A percentile compares a stretch with the other conserved stretches of the same genome.
These are phyloP conservation scores for Thymelicus acteon DNA, from an alignment of 2,888 invertebrate species.

Conservation along the genomic window DNA sequence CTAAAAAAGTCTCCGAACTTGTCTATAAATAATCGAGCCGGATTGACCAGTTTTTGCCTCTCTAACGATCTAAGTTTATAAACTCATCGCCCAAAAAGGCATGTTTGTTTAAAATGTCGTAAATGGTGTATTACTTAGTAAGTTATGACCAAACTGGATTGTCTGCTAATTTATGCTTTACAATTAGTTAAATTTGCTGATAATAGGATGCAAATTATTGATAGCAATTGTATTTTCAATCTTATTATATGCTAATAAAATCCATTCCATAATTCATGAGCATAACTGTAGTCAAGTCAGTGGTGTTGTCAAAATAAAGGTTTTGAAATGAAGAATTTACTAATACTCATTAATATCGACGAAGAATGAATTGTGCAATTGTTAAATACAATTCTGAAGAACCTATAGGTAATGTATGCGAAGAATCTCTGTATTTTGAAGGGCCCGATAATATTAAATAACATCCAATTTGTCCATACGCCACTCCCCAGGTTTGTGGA, in stretches of 20 bases:
- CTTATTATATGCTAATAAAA: no score
- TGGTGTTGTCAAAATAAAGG: no score
- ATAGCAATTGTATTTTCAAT: no score
- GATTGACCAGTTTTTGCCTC: constrained; percentile 23
- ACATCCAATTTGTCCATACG: constrained; percentile 30
- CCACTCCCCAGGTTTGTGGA: constrained; percentile 24
- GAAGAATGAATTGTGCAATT: background rate
- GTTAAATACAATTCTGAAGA: background rate
- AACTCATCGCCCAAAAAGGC: constrained; percentile 17
- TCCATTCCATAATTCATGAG: no score
- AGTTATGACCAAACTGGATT: background rate
- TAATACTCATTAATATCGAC: no score
- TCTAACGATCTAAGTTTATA: constrained; percentile 12
- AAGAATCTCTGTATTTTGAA: constrained; percentile 9
- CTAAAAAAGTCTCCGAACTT: constrained; percentile 24
- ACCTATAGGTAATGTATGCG: background rate
- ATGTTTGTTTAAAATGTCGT: constrained; percentile 3
- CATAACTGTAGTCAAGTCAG: no score
- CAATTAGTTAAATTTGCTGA: no score
- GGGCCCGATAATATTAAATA: constrained; percentile 12
- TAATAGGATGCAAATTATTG: no score
- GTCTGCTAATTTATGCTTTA: no score
- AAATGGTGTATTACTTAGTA: constrained; percentile 18
- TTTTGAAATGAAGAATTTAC: no score
- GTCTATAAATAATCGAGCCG: constrained; percentile 29